Evolutionary conservation across 2,113 vertebrate species (phyloP).

Genomic region (Murina feae): DNA sequence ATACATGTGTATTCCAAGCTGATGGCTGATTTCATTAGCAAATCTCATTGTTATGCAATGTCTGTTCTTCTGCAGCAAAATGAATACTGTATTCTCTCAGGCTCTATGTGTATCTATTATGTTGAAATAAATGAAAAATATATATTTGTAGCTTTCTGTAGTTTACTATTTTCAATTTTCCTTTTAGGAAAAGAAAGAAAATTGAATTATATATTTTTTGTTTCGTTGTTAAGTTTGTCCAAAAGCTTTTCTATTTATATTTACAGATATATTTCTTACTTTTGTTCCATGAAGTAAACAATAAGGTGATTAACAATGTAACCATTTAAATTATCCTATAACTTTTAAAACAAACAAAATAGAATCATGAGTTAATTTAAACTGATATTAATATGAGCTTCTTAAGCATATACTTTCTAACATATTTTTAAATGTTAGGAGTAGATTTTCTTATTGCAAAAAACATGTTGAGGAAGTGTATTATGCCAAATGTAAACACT

Average conservation of each 20-base stretch:
- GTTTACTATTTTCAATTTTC: slow-evolving; percentile 55
- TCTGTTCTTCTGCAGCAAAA: slow-evolving; percentile 99
- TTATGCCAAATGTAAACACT: slow-evolving; percentile 35
- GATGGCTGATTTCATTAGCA: slow-evolving; percentile 99
- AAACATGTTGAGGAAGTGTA: slow-evolving; percentile 24
- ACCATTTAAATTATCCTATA: slow-evolving; percentile 27
- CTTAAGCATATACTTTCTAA: slow-evolving; percentile 25
- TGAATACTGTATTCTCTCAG: slow-evolving; percentile 96
- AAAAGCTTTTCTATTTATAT: slow-evolving; percentile 43
- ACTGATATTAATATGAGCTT: not conserved
- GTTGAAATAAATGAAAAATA: slow-evolving; percentile 71
- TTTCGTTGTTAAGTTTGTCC: slow-evolving; percentile 51
- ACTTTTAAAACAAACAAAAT: slow-evolving; percentile 47
- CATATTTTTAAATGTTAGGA: not conserved
- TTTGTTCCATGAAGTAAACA: slow-evolving; percentile 31
- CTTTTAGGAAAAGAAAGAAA: slow-evolving; percentile 56
- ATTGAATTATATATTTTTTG: not conserved
- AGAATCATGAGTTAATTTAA: slow-evolving; percentile 37
- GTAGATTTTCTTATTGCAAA: not conserved
- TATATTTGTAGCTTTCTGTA: slow-evolving; percentile 61
- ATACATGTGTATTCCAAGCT: slow-evolving; percentile 99
- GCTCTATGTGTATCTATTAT: slow-evolving; percentile 76
- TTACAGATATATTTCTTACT: slow-evolving; percentile 44
- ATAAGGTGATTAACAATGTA: slow-evolving; percentile 42
- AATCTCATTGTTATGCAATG: slow-evolving; percentile 99